Evolutionary conservation across 2,888 invertebrate genomes (phyloP).

Genomic region (Prosopocoilus inquinatus): DNA sequence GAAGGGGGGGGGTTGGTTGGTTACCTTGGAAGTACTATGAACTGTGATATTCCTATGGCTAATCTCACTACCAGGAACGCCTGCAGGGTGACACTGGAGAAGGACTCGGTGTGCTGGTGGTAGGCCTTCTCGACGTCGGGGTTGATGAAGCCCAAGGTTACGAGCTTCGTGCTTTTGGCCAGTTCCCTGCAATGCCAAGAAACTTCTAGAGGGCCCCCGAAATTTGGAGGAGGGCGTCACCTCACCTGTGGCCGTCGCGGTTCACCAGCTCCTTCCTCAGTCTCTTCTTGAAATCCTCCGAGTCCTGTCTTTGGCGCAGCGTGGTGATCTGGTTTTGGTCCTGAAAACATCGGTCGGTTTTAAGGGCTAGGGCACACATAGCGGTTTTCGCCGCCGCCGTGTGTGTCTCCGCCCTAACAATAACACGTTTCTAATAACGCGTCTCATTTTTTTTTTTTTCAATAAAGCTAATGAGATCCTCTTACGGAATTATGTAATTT

Average conservation of each 20-base stretch:
- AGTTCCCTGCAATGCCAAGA: constrained; percentile 57
- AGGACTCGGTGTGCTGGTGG: constrained; percentile 63
- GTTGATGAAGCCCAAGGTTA: constrained; percentile 67
- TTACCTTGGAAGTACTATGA: constrained; percentile 58
- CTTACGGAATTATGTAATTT: no score
- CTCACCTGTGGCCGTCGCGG: constrained; percentile 79
- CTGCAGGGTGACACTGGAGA: constrained; percentile 62
- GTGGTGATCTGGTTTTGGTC: constrained; percentile 29
- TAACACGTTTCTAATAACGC: neutral
- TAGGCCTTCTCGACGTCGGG: constrained; percentile 66
- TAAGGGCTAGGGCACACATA: no score
- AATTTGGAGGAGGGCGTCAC: constrained; percentile 27
- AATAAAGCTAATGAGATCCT: no score
- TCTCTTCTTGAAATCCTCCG: constrained; percentile 77
- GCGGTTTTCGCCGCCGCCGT: no score
- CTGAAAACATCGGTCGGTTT: constrained; percentile 19
- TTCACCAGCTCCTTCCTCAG: constrained; percentile 81
- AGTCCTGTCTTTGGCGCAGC: constrained; percentile 63
- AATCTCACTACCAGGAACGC: constrained; percentile 64
- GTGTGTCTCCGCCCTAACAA: neutral
- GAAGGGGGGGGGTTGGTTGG: neutral
- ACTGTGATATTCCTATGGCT: constrained; percentile 55
- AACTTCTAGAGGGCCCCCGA: no score
- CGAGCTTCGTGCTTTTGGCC: constrained; percentile 63
- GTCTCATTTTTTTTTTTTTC: no score